Base-by-base conservation (phyloP, 2,113 vertebrate species). In the Dryoscopus gambensis region DNA sequence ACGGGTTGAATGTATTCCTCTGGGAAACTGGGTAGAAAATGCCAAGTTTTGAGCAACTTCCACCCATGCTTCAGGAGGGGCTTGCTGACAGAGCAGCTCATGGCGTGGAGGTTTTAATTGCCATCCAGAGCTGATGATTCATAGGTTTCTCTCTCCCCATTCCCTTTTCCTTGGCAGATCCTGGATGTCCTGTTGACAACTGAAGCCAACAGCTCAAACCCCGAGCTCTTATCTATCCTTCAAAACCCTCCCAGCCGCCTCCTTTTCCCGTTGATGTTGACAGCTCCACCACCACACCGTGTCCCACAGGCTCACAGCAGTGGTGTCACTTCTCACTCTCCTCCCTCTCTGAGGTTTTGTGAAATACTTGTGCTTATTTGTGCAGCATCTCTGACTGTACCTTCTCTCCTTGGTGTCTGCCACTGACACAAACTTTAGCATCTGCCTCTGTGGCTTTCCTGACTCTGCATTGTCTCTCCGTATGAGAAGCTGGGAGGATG, bases 181-280 rank as follows among this genome's bases (percentile, higher is more conserved):
- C 27, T 55, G 70, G 59, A 13, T 91, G 78, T 77, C 91, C 93
- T 95, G 46, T 84, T 95, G 89, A 91, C 91, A 91, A 15, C 46
- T 87, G 74, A 90, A 93, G 79, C 71, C 31, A 76, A 1, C 74
- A 84, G 57, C 93, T 93, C 82, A 68, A 79, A 90, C 47, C 33
- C 10, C 0, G 1, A 93, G 65, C 82, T 83, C 67, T 87, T 15
- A 55, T 31, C 68, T 87, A 1, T 65, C 79, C 82, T 74, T 96
- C 91, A 87, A 13, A 79, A 8, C 78, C 59, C 44, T 77, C 40
- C 62, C 73, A 71, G 42, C 57, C 18, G 14, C 52, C 67, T 88
- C 35, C 57, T 79, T 24, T 47, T 15, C 31, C 39, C 1, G 0
- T 6, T 52, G 57, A 33, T 47, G 70, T 9, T 93, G 87, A 70